These are phyloP conservation scores for Drosophila antonietae DNA, from an alignment of 2,888 invertebrate genomes.

Conservation along the genomic window DNA sequence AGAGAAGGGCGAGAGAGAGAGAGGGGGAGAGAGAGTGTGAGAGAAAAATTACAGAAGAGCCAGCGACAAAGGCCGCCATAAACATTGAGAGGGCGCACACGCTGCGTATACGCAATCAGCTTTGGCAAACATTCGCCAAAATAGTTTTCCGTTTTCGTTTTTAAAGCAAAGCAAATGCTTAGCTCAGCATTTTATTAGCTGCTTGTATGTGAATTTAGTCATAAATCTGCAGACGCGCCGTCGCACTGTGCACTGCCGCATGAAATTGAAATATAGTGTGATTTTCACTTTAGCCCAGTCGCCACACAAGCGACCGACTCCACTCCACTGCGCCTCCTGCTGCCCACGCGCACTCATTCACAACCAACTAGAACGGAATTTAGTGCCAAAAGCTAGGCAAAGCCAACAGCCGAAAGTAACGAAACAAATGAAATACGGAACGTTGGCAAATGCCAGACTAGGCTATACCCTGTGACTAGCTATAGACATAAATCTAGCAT, in stretches of 20 bases:
- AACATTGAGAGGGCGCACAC: constrained; percentile 61
- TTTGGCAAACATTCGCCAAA: constrained; percentile 72
- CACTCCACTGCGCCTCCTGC: too few relatives aligned
- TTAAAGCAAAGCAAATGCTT: constrained; percentile 67
- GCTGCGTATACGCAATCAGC: constrained; percentile 77
- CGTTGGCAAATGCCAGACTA: neutral
- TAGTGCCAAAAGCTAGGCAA: constrained; percentile 61
- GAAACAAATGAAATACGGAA: constrained; percentile 23
- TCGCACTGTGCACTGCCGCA: constrained; percentile 72
- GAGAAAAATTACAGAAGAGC: constrained; percentile 15
- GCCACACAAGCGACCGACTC: neutral
- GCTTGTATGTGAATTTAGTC: constrained; percentile 77
- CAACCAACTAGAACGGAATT: constrained; percentile 56
- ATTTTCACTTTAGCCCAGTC: constrained; percentile 70
- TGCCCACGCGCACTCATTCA: neutral
- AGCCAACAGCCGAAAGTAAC: constrained; percentile 36
- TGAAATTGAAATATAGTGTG: constrained; percentile 80
- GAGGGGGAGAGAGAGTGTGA: constrained; percentile 6
- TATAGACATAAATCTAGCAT: too few relatives aligned
- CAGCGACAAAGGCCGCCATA: constrained; percentile 62
- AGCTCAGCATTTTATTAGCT: constrained; percentile 77
- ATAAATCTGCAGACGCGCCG: constrained; percentile 73
- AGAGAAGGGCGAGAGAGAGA: neutral
- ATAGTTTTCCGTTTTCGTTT: constrained; percentile 69
- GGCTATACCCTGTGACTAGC: constrained; percentile 38